Evolutionary conservation across 2,888 invertebrate species (phyloP), one percentile per base, ranked within the genome.

Genomic region (Junonia oenone): DNA sequence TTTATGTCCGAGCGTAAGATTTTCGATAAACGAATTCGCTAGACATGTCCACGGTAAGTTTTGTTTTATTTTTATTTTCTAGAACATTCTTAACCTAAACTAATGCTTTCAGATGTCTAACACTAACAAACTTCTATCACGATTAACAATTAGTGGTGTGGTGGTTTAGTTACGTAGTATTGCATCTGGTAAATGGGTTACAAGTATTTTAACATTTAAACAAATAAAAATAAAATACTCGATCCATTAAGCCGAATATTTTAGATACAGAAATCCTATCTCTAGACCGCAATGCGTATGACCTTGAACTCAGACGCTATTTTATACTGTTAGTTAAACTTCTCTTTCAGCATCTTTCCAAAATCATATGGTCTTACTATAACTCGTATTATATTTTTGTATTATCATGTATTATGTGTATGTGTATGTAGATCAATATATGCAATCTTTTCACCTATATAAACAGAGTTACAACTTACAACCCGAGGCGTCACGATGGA

Each of bases 391-490:
- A 56, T 56, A 55, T 52, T 62, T 51, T 63, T 43, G 40, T 35
- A 33, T 22, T 58, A 46, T 61, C 40, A 57, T 59, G 55, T 64
- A 48, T 63, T 65, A 62, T 65, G 64, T 68, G 49, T 67, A 65
- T 56, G 45, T 69, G 62, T 69, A 56, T 66, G 47, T 66, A 64
- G 66, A 51, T 65, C 68, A 40, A 19, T 19, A 68, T 74, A 70
- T 74, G 64, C 70, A 63, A 51, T 51, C 45, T 57, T 58, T 56
- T 56, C 63, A 62, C 53, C 50, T 73, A 74, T 68, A 69, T 64
- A 63, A 75, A 79, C 88, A 90, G 90, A 90, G 87, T 63, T 90
- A 90, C 90, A 90, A 86, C 76, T 77, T 90, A 64, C 89, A 88
- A 75, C 84, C 86, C 65, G 90, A 90, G 68, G 68, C 78, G 37